Percentiles rank a stretch among this genome's conserved stretches.
Evolutionary conservation across 2,113 vertebrate species (phyloP).

Genomic region (Gorsachius goisagi): DNA sequence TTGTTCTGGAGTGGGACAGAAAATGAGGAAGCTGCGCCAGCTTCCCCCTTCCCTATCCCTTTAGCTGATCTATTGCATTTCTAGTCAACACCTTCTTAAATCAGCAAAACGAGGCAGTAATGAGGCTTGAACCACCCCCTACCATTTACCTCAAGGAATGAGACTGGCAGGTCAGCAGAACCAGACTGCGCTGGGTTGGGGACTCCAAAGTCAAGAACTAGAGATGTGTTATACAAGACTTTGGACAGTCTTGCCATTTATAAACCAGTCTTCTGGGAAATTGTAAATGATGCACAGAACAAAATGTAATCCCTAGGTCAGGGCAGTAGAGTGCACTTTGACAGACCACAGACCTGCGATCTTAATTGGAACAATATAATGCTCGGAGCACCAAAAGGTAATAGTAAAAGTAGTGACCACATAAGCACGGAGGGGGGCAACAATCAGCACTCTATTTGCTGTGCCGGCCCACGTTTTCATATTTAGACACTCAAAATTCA

Average conservation of each 20-base stretch:
- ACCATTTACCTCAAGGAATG: background rate
- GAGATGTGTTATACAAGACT: background rate
- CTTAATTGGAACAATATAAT: background rate
- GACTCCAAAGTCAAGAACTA: background rate
- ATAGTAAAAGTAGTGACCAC: background rate
- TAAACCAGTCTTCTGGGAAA: background rate
- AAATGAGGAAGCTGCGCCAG: background rate
- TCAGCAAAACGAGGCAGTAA: background rate
- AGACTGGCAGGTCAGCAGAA: background rate
- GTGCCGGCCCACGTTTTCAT: background rate
- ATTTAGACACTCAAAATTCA: background rate
- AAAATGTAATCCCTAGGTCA: background rate
- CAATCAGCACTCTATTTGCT: background rate
- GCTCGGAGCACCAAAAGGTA: background rate
- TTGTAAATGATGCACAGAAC: background rate
- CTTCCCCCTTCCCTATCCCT: background rate
- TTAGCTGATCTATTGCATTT: background rate
- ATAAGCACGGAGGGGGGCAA: background rate
- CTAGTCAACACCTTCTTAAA: background rate
- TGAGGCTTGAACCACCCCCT: background rate
- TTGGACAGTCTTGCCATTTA: background rate
- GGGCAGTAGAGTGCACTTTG: background rate
- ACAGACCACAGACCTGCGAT: background rate
- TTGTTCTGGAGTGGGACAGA: background rate
- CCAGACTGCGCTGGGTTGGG: background rate